phyloP scores from a whole-genome alignment of 2,888 invertebrate species.

The Drepanosiphum platanoidis region DNA sequence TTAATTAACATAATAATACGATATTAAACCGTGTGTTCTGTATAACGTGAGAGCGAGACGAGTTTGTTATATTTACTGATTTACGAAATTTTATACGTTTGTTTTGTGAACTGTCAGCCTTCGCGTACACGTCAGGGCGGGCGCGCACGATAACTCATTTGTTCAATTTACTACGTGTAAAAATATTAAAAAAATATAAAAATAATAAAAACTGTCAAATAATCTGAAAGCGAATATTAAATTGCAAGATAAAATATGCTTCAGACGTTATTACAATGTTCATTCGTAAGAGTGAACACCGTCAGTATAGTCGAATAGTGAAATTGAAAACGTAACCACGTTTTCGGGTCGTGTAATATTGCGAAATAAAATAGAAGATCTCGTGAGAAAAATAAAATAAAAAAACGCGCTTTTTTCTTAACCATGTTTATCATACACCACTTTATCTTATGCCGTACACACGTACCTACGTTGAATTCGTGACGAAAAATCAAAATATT shows the following conservation, averaged over 20 bases:
- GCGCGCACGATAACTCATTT: background rate
- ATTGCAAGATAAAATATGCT: background rate
- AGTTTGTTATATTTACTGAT: background rate
- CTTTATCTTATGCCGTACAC: no score
- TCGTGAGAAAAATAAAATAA: no score
- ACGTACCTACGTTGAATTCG: no score
- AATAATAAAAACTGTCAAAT: slow-evolving; percentile 20
- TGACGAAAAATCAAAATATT: no score
- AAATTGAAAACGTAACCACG: background rate
- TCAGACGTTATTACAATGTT: background rate
- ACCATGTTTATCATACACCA: no score
- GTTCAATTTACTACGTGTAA: background rate
- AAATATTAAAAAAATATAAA: background rate
- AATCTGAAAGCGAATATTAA: background rate
- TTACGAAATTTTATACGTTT: background rate
- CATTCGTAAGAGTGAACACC: no score
- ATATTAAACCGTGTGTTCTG: background rate
- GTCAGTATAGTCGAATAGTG: background rate
- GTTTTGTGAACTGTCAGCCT: background rate
- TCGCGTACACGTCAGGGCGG: background rate
- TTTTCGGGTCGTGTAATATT: no score
- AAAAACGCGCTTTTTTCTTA: no score
- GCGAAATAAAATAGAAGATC: no score
- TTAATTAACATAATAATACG: no score
- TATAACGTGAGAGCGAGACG: background rate